Evolutionary conservation across 2,888 invertebrate genomes (phyloP).

Genomic region (Philereme vetulata): DNA sequence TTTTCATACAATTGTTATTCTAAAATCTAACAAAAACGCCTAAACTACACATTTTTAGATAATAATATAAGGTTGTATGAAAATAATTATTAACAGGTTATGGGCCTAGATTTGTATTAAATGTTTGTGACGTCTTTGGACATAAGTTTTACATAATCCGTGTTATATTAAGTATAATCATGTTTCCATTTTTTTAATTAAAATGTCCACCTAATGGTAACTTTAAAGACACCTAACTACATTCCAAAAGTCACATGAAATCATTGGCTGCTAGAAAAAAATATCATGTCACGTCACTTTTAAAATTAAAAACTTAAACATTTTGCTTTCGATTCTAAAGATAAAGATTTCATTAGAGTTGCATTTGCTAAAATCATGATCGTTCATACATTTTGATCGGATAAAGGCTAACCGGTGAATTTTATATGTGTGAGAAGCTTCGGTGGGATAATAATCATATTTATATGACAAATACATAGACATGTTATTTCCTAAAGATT

Average conservation of each 20-base stretch:
- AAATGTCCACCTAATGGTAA: slow-evolving; percentile 22
- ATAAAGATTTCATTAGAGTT: background rate
- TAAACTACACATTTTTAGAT: background rate
- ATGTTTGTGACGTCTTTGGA: slow-evolving; percentile 20
- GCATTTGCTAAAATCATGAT: slow-evolving; percentile 10
- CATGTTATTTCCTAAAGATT: slow-evolving; percentile 3
- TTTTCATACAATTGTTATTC: slow-evolving; percentile 10
- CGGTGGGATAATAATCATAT: slow-evolving; percentile 10
- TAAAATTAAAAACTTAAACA: too few species aligned
- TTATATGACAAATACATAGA: slow-evolving; percentile 11
- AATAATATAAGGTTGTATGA: slow-evolving; percentile 7
- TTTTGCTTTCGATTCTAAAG: too few species aligned
- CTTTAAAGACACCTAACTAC: background rate
- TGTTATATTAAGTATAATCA: slow-evolving; percentile 20
- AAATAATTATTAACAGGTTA: slow-evolving; percentile 13
- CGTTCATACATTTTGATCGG: slow-evolving; percentile 21
- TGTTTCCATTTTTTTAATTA: slow-evolving; percentile 24
- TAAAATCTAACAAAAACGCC: too few species aligned
- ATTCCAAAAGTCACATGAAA: slow-evolving; percentile 1
- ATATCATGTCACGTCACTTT: too few species aligned
- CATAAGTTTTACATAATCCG: slow-evolving; percentile 11
- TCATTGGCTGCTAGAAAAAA: slow-evolving; percentile 4
- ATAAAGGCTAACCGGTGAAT: slow-evolving; percentile 7
- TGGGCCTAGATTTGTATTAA: slow-evolving; percentile 19
- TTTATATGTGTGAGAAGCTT: slow-evolving; percentile 11